A percentile compares a stretch with the other conserved stretches of the same genome.
phyloP scores from a whole-genome alignment of 1,140 invertebrate genomes.

The Drosophila sucinea region DNA sequence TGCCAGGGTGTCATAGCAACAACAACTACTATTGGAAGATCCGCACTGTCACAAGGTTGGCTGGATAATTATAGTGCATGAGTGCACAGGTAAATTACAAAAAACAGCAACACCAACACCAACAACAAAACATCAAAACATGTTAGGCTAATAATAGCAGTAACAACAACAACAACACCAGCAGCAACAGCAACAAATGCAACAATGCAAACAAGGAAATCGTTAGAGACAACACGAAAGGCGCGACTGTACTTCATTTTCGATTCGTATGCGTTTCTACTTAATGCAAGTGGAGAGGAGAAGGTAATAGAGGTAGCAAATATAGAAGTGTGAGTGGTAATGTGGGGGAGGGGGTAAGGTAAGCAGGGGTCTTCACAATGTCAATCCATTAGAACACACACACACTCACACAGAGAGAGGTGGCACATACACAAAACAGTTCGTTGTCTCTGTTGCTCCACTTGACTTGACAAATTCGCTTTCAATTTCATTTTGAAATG shows the following conservation, averaged over 20 bases:
- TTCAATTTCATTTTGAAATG: conserved; percentile 60
- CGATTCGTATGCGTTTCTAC: conserved; percentile 36
- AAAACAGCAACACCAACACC: conserved; percentile 35
- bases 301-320: not conserved
- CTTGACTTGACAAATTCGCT: conserved; percentile 61
- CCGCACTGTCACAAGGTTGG: conserved; percentile 68
- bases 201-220: conserved; percentile 73
- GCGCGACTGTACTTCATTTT: conserved; percentile 69
- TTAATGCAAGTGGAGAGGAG: conserved; percentile 19
- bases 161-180: conserved; percentile 33
- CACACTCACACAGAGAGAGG: not conserved
- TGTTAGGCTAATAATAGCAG: conserved; percentile 57
- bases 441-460: conserved; percentile 24
- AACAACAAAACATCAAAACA: conserved; percentile 28
- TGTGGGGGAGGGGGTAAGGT: not conserved
- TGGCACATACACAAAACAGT: conserved; percentile 2
- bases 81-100: conserved; percentile 74
- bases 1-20: conserved; percentile 64
- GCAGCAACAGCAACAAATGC: conserved; percentile 40
- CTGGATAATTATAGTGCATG: conserved; percentile 75
- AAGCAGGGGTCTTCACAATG: conserved; percentile 11
- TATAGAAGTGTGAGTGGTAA: not conserved
- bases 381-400: conserved; percentile 53
- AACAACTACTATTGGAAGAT: conserved; percentile 26
- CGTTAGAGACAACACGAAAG: conserved; percentile 48